phyloP scores from a whole-genome alignment of 2,888 invertebrate genomes.

The Nymphalis c-album region DNA sequence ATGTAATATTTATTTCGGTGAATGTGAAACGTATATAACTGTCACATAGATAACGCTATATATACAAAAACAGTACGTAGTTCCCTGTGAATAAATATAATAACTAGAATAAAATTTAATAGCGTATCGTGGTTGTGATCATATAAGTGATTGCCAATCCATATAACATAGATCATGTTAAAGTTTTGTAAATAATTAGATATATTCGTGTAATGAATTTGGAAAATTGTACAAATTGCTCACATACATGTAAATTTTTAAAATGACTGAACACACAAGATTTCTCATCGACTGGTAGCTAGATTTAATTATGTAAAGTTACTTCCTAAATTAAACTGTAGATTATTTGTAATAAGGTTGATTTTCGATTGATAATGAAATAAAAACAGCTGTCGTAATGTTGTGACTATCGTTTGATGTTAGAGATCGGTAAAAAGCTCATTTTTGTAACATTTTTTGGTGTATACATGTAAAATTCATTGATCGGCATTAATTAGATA shows the following conservation, averaged over 20 bases:
- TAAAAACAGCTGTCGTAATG: conserved; percentile 37
- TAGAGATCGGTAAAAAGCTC: conserved; percentile 53
- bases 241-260: conserved; percentile 72
- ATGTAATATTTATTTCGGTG: too few species aligned
- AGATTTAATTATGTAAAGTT: conserved; percentile 46
- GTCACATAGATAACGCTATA: conserved; percentile 35
- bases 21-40: conserved; percentile 11
- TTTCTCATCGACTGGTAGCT: conserved; percentile 77
- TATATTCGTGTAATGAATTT: conserved; percentile 71
- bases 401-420: conserved; percentile 54
- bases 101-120: conserved; percentile 54
- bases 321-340: conserved; percentile 32
- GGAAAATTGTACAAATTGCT: conserved; percentile 80
- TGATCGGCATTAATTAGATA: conserved; percentile 59
- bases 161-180: conserved; percentile 58
- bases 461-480: conserved; percentile 60
- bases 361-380: conserved; percentile 16
- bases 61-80: conserved; percentile 39
- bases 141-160: conserved; percentile 77
- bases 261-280: conserved; percentile 76
- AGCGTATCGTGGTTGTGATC: conserved; percentile 80
- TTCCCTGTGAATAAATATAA: conserved; percentile 42
- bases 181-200: conserved; percentile 66
- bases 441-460: conserved; percentile 67
- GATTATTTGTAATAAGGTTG: conserved; percentile 23